Evolutionary conservation across 2,797 vertebrate species (phyloP), one percentile per base, ranked within the genome.

Genomic region (Sebastes glaucus): DNA sequence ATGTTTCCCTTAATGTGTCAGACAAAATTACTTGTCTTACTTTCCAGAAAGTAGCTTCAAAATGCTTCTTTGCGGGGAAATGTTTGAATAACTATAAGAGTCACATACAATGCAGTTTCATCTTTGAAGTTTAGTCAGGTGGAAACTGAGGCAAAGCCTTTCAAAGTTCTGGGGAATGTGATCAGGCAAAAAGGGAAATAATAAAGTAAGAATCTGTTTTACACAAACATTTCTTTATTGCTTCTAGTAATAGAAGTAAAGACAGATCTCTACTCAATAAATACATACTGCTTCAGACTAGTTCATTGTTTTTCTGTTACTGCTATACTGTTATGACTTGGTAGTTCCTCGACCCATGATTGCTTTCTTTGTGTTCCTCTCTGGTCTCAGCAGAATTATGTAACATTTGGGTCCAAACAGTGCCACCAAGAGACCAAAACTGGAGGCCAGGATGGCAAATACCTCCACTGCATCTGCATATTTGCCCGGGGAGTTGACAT

Each of bases 381-480:
- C 92, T 52, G 93, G 90, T 67, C 65, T 90, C 10, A 93, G 52
- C 16, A 92, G 63, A 3, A 93, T 91, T 52, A 90, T 89, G 62
- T 86, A 94, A 85, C 90, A 93, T 75, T 95, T 95, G 1, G 94
- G 92, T 42, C 89, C 88, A 87, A 95, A 95, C 74, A 95, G 84
- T 2, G 92, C 91, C 14, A 91, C 14, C 60, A 95, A 81, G 4
- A 94, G 78, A 0, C 94, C 92, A 87, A 94, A 94, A 56, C 93
- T 93, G 1, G 95, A 95, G 0, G 93, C 89, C 49, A 52, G 49
- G 49, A 52, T 52, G 49, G 49, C 49, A 52, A 52, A 52, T 52
- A 52, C 49, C 49, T 52, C 49, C 49, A 52, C 49, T 52, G 49
- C 49, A 52, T 52, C 49, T n/a, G 49, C 49, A 52, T 52, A 52